Evolutionary conservation across 2,888 invertebrate species (phyloP).

Genomic region (Stenchaetothrips biformis): DNA sequence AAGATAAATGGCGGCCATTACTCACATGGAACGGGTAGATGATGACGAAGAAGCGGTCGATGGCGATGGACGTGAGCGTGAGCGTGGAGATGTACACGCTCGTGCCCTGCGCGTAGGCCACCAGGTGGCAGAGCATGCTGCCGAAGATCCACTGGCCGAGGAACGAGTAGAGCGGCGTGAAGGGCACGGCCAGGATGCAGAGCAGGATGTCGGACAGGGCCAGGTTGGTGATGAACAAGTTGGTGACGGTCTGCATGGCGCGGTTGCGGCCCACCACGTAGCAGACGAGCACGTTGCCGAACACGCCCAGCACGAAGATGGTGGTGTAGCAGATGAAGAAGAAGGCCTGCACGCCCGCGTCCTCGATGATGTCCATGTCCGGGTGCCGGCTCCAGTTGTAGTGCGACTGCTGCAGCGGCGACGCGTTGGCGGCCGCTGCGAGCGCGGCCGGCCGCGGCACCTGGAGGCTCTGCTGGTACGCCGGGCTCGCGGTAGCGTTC

Average conservation of each 20-base stretch:
- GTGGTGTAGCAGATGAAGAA: conserved; percentile 71
- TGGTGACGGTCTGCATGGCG: conserved; percentile 97
- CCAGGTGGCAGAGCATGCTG: conserved; percentile 80
- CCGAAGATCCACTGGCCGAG: conserved; percentile 91
- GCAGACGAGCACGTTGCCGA: conserved; percentile 87
- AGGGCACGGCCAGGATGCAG: conserved; percentile 89
- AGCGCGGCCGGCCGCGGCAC: neutral
- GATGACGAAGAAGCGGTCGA: conserved; percentile 95
- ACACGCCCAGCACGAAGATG: conserved; percentile 78
- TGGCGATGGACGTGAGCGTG: conserved; percentile 93
- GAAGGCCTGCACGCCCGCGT: conserved; percentile 62
- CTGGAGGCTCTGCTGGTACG: neutral
- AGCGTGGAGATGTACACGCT: conserved; percentile 97
- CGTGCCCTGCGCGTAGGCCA: conserved; percentile 89
- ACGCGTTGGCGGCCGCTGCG: neutral
- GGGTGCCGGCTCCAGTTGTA: neutral
- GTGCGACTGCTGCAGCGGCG: conserved; percentile 2
- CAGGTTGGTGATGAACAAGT: conserved; percentile 93
- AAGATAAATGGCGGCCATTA: neutral
- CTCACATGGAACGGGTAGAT: conserved; percentile 75
- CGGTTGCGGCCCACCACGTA: conserved; percentile 89
- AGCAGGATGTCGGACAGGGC: conserved; percentile 92
- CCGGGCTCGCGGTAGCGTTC: neutral
- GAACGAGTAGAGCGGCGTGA: conserved; percentile 93
- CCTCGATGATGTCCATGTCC: conserved; percentile 55